Conservation (phyloP, 2,113 vertebrate species). For the human (Homo sapiens) region GRCh38 chr2:81980001-81980500, state of each 20-base stretch:
- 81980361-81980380: not conserved
- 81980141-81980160: not conserved
- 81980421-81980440: not conserved
- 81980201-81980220: not conserved
- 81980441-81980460: not conserved
- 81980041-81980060: not conserved
- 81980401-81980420: not conserved
- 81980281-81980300: not conserved
- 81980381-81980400: not conserved
- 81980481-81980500: not conserved
- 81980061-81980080: not conserved
- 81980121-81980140: not conserved
- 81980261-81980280: not conserved
- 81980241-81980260: not conserved
- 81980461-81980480: not conserved
- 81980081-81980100: not conserved
- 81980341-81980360: not conserved
- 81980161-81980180: not conserved
- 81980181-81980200: not conserved
- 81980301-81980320: too few species aligned
- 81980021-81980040: not conserved
- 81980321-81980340: not conserved
- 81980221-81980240: not conserved
- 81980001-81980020: not conserved
- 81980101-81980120: not conserved